Base-by-base conservation (phyloP, 1,140 invertebrate genomes). In the Brachionus paranguensis region DNA sequence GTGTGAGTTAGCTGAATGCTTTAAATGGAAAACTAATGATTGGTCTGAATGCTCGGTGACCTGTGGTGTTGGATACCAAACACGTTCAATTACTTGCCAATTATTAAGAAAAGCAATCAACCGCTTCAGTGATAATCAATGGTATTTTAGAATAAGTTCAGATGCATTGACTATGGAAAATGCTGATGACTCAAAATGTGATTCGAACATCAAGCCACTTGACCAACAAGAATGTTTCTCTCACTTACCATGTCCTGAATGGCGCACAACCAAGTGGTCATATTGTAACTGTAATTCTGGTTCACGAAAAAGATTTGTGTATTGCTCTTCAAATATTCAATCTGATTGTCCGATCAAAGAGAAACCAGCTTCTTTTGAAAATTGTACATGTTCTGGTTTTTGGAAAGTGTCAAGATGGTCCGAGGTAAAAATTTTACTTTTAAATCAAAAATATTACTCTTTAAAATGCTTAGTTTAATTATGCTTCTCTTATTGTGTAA, bases 401-500 rank as follows among this genome's bases (percentile, higher is more conserved):
- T 81, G 78, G 78, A 60, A 81, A 60, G 41, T 47, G n/a, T 29
- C 78, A 24, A 27, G n/a, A 64, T 81, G 78, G 78, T 60, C 78
- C 2, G 24, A 81, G 37, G 78, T 81, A 64, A 81, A 29, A 37
- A 45, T 64, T 53, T 24, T 20, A 74, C 2, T 17, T n/a, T 74
- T 72, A 72, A 72, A 33, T 72, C 2, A 72, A 33, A 3, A 72
- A 37, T 78, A 29, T 20, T 14, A 47, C 10, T 53, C 20, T 24
- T 17, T 17, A 8, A 45, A 55, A 20, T 55, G 7, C 47, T 55
- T 53, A 37, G 0, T 79, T 45, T 74, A 43, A 74, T 10, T 17
- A 37, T 55, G 78, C 64, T 81, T 60, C 78, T 81, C 78, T 20
- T 81, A 60, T 81, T 81, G 78, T 81, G 78, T 24, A 64, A 76